Percentiles rank a stretch among this genome's conserved stretches.
Conservation (phyloP, 2,888 invertebrate genomes). For the Liodrosophila aerea region DNA sequence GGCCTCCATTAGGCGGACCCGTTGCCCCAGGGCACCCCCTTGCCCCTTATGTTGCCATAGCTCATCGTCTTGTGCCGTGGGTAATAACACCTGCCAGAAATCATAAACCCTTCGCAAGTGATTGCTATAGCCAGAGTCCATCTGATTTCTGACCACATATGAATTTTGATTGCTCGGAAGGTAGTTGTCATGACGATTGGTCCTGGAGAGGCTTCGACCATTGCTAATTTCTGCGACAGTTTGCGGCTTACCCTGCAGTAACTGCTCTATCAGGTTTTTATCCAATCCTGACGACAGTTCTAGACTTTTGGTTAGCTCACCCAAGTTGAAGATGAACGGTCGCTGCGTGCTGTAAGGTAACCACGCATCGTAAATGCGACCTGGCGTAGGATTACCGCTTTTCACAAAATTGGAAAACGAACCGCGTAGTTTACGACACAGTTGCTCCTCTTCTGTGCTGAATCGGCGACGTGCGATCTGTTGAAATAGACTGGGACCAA, state of each 20-base stretch:
- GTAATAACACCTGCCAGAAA: conserved; percentile 81
- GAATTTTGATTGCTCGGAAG: conserved; percentile 42
- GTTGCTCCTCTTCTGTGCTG: conserved; percentile 84
- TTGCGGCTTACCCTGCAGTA: conserved; percentile 57
- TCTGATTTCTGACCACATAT: conserved; percentile 62
- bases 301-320: conserved; percentile 54
- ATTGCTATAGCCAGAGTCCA: conserved; percentile 74
- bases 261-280: conserved; percentile 75
- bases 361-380: conserved; percentile 84
- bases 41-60: conserved; percentile 21
- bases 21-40: conserved; percentile 65
- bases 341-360: conserved; percentile 83
- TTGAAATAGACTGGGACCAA: conserved; percentile 87
- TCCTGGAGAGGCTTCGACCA: conserved; percentile 58
- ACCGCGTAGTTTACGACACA: conserved; percentile 84
- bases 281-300: conserved; percentile 42
- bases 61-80: conserved; percentile 59
- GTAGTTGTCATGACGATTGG: conserved; percentile 71
- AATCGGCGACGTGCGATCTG: conserved; percentile 87
- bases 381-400: conserved; percentile 85
- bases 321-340: conserved; percentile 80
- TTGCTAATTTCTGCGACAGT: conserved; percentile 15
- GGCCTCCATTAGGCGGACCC: conserved; percentile 74
- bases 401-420: conserved; percentile 84
- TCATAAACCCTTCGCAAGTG: conserved; percentile 80